Evolutionary conservation across 2,797 vertebrate species (phyloP).

Genomic region (Gobionotothen gibberifrons): DNA sequence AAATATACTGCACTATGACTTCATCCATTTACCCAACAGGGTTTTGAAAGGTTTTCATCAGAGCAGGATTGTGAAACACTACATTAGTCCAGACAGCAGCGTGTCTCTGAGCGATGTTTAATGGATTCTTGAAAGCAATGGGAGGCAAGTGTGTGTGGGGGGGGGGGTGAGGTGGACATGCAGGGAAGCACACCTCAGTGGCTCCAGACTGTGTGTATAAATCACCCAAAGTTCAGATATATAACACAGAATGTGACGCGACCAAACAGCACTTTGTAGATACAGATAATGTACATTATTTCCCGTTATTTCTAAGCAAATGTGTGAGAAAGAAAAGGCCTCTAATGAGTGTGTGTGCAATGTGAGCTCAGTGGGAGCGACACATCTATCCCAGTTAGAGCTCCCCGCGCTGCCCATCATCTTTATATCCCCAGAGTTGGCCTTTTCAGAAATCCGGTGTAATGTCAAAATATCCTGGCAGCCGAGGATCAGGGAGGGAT

Average conservation of each 20-base stretch:
- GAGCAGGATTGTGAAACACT: conserved; percentile 24
- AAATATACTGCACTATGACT: not conserved
- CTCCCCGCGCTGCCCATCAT: conserved; percentile 60
- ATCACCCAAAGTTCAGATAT: not conserved
- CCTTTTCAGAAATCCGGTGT: conserved; percentile 73
- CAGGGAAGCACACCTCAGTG: not conserved
- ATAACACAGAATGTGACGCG: not conserved
- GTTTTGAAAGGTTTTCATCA: conserved; percentile 40
- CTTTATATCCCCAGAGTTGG: conserved; percentile 61
- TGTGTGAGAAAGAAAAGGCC: not conserved
- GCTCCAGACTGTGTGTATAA: not conserved
- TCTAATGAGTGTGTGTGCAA: conserved; percentile 16
- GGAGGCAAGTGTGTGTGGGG: not conserved
- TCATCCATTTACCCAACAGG: conserved; percentile 17
- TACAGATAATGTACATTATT: conserved; percentile 6
- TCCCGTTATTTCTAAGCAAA: conserved; percentile 5
- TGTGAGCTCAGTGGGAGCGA: conserved; percentile 38
- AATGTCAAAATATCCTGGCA: conserved; percentile 70
- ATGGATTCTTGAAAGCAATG: conserved; percentile 41
- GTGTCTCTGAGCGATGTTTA: conserved; percentile 50
- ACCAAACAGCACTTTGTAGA: not conserved
- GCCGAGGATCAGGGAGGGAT: conserved; percentile 62
- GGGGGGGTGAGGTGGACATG: conserved; percentile 10
- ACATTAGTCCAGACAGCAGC: conserved; percentile 36
- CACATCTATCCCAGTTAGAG: conserved; percentile 48